Percentiles rank a stretch among this genome's conserved stretches.
phyloP scores from a whole-genome alignment of 2,797 vertebrate species.

The Vultur gryphus region DNA sequence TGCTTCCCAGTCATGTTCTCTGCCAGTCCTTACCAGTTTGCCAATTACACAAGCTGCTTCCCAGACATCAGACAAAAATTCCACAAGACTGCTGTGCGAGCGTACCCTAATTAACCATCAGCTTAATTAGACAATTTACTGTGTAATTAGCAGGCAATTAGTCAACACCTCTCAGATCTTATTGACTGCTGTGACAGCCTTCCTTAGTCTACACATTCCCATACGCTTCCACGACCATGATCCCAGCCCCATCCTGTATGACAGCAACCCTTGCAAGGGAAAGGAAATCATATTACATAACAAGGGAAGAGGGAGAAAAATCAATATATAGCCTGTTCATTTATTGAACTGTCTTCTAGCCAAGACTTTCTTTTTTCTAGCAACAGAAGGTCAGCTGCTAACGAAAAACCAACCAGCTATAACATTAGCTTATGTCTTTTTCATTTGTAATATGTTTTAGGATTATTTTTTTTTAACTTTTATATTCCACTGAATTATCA shows the following conservation, averaged over 20 bases:
- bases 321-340: constrained; percentile 70
- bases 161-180: constrained; percentile 92
- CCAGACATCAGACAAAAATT: constrained; percentile 87
- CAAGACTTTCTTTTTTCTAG: constrained; percentile 5
- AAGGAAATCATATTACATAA: constrained; percentile 66
- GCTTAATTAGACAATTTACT: constrained; percentile 98
- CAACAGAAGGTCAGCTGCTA: constrained; percentile 21
- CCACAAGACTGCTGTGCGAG: constrained; percentile 90
- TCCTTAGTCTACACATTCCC: constrained; percentile 78
- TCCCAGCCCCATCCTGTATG: constrained; percentile 42
- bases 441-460: not conserved
- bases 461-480: not conserved
- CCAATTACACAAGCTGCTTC: constrained; percentile 89
- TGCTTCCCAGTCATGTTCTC: constrained; percentile 75
- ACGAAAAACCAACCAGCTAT: not conserved
- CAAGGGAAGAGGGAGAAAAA: constrained; percentile 53
- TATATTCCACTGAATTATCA: not conserved
- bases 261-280: constrained; percentile 38
- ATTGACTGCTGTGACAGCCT: constrained; percentile 86
- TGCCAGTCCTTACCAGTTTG: constrained; percentile 84
- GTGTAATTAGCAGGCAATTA: constrained; percentile 98
- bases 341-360: constrained; percentile 67
- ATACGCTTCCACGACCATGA: constrained; percentile 70
- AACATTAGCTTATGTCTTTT: not conserved
- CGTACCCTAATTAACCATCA: constrained; percentile 92